A percentile compares a stretch with the other conserved stretches of the same genome.
Evolutionary conservation across 1,140 invertebrate species (phyloP).

Genomic region (Pachypsylla venusta): DNA sequence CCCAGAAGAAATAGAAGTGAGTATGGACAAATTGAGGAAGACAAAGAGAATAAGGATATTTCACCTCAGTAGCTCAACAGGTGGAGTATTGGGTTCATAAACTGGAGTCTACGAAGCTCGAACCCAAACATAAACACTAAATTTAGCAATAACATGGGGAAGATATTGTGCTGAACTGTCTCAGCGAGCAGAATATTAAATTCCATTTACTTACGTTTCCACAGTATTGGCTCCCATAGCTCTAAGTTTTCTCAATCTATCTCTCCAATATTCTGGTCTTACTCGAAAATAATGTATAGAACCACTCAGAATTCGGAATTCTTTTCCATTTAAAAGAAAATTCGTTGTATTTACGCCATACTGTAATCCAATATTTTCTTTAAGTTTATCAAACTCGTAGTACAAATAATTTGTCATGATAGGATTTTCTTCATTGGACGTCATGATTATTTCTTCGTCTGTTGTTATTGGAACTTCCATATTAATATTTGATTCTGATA

Average conservation of each 20-base stretch:
- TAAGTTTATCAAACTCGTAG: background rate
- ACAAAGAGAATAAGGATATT: too few species aligned
- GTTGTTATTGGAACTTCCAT: background rate
- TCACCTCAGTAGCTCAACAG: too few species aligned
- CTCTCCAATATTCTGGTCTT: constrained; percentile 64
- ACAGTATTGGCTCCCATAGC: constrained; percentile 29
- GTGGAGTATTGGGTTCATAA: too few species aligned
- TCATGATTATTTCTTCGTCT: background rate
- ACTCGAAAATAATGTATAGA: constrained; percentile 85
- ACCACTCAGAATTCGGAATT: constrained; percentile 69
- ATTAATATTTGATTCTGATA: background rate
- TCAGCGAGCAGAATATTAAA: too few species aligned
- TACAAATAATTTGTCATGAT: background rate
- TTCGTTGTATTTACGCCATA: background rate
- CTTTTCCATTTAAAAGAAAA: constrained; percentile 66
- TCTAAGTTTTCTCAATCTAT: constrained; percentile 63
- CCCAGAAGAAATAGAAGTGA: too few species aligned
- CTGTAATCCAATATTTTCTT: background rate
- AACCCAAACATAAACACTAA: too few species aligned
- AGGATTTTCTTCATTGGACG: background rate
- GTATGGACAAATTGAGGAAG: too few species aligned
- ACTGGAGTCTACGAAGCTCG: too few species aligned
- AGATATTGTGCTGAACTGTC: too few species aligned
- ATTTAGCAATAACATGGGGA: too few species aligned
- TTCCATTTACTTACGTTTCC: constrained; percentile 23